Base-by-base conservation (phyloP, 1,140 invertebrate species). In the Meloidogyne hapla region DNA sequence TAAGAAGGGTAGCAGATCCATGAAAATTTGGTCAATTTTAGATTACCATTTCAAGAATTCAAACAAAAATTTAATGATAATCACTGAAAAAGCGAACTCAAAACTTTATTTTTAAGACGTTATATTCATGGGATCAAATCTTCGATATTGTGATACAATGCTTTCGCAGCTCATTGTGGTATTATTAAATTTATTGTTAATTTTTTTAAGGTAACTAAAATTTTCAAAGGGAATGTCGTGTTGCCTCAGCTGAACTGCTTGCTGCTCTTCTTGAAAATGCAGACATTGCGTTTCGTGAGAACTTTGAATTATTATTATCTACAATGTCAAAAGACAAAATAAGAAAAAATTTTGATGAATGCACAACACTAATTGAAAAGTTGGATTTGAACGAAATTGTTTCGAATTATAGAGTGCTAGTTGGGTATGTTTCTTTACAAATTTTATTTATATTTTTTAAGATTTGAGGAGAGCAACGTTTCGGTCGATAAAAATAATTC, bases 161-260 rank as follows among this genome's bases (percentile, higher is more conserved):
- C 21, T 13, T 28, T 18, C 48, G 28, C 63, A 80, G 45, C 63
- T 69, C 48, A 12, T 70, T 45, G 9, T 83, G 82, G 33, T 33
- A 33, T 33, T 33, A 6, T n/a, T n/a, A n/a, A n/a, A n/a, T n/a
- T n/a, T n/a, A n/a, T n/a, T n/a, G n/a, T n/a, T n/a, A n/a, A 33
- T 33, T 33, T 33, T 33, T 33, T 6, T 33, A 33, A 33, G 9
- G 9, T 33, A 33, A 33, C 9, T 33, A 6, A 33, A 33, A 33
- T 33, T 33, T 33, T 33, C 33, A 33, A 33, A 33, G 33, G 82
- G 83, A 81, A 23, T 68, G 79, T 23, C 77, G 83, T 10, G 48
- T 70, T 13, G 77, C 83, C 25, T 80, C 81, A 9, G 83, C 81
- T 1, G 66, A 81, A 26, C 70, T 81, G 10, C 28, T 82, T 18